Evolutionary conservation across 1,140 invertebrate genomes (phyloP), one percentile per base, ranked within the genome.

Genomic region (Leptopilina boulardi): DNA sequence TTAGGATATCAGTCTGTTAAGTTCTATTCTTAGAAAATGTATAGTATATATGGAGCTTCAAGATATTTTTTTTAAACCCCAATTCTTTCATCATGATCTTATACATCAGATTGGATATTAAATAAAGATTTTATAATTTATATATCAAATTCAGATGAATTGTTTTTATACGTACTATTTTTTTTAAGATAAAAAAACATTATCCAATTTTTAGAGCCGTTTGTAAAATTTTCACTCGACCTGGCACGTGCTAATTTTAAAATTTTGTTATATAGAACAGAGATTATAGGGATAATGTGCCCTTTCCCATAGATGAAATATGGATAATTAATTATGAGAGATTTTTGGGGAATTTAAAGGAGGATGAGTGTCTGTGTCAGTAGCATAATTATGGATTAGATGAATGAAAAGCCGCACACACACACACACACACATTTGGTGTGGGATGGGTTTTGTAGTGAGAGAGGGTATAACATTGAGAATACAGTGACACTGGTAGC

Each of bases 311-410:
- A n/a, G n/a, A n/a, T n/a, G n/a, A n/a, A n/a, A n/a, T 10, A 11
- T 59, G 21, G 13, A 66, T 66, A 66, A 30, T 30, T 66, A 66
- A 66, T 66, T 23, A 15, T 30, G 59, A 66, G 59, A 66, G 59
- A 30, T 59, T 59, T 59, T 59, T n/a, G n/a, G 11, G 9, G 15
- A 66, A 30, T 66, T 66, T 5, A 23, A 30, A n/a, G 59, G 23
- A 66, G 26, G 23, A 23, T 23, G 59, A 9, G 51, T 23, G 54
- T 11, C n/a, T 38, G 30, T 79, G 78, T 82, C 82, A 77, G 59
- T 77, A 74, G 77, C 74, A 85, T 87, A 86, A 87, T 87, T 87
- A 84, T 79, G 85, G 85, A 84, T 87, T 84, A 85, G 85, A 82
- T 85, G 83, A 83, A 86, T 85, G 83, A 73, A 76, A 82, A 76